Conservation (phyloP, 2,113 vertebrate species). For the Hucho hucho region DNA sequence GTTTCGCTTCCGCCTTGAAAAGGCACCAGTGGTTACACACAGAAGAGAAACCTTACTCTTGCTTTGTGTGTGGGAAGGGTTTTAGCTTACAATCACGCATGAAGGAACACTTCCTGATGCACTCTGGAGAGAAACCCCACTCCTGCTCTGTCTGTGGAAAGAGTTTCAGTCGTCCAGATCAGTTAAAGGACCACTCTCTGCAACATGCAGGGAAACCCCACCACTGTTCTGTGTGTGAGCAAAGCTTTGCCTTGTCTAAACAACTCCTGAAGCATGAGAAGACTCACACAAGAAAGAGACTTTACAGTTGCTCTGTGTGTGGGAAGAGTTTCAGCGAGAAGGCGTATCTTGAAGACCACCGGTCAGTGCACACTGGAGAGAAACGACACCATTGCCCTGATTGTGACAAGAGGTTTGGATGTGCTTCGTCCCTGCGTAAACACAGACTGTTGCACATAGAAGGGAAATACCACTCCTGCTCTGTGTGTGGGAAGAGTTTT, state of each 20-base stretch:
- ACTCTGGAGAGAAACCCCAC: constrained; percentile 64
- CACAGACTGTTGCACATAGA: neutral
- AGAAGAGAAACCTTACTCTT: constrained; percentile 62
- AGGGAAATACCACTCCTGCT: neutral
- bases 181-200: constrained; percentile 68
- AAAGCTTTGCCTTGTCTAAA: too few species aligned
- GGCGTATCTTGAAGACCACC: neutral
- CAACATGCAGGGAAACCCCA: constrained; percentile 78
- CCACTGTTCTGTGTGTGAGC: constrained; percentile 69
- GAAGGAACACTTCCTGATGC: neutral
- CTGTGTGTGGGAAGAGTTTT: neutral
- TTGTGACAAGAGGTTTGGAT: neutral
- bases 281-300: neutral
- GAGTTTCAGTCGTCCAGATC: constrained; percentile 58
- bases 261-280: too few species aligned
- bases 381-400: constrained; percentile 36
- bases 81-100: too few species aligned
- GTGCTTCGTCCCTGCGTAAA: neutral
- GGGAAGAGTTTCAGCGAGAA: constrained; percentile 4
- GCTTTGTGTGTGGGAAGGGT: constrained; percentile 17
- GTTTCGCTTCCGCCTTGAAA: constrained; percentile 40
- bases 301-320: constrained; percentile 1
- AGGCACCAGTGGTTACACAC: constrained; percentile 40
- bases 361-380: constrained; percentile 8
- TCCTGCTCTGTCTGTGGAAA: constrained; percentile 34